These are phyloP conservation scores for Erannis defoliaria DNA, from an alignment of 2,888 invertebrate species.

Conservation along the genomic window DNA sequence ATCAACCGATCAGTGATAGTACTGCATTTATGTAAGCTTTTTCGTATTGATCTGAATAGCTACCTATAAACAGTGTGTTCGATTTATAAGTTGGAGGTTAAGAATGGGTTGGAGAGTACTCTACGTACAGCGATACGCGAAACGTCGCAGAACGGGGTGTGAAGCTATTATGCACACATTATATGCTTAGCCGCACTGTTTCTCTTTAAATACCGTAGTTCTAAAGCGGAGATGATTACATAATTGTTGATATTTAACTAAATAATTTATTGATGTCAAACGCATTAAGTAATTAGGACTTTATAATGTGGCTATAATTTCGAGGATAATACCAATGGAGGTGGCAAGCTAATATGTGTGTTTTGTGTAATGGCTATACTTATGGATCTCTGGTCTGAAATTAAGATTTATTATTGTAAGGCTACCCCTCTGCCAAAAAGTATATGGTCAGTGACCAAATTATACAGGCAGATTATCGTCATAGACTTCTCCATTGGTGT, in stretches of 20 bases:
- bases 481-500: too few relatives aligned
- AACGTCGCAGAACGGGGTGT: conserved; percentile 11
- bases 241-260: background rate
- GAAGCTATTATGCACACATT: conserved; percentile 1
- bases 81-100: conserved; percentile 3
- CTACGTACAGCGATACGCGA: background rate
- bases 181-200: conserved; percentile 13
- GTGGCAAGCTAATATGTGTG: too few relatives aligned
- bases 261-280: background rate
- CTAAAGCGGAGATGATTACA: background rate
- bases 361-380: too few relatives aligned
- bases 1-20: too few relatives aligned
- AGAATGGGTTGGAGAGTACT: background rate
- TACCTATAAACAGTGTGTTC: background rate
- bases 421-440: too few relatives aligned
- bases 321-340: too few relatives aligned
- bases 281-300: background rate
- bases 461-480: too few relatives aligned
- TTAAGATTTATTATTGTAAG: too few relatives aligned
- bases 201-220: background rate
- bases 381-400: too few relatives aligned
- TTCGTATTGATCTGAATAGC: conserved; percentile 4
- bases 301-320: background rate
- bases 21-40: conserved; percentile 5
- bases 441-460: too few relatives aligned